Percentiles rank a stretch among this genome's conserved stretches.
Evolutionary conservation across 2,113 vertebrate genomes (phyloP).

Genomic region (Gopherus flavomarginatus): DNA sequence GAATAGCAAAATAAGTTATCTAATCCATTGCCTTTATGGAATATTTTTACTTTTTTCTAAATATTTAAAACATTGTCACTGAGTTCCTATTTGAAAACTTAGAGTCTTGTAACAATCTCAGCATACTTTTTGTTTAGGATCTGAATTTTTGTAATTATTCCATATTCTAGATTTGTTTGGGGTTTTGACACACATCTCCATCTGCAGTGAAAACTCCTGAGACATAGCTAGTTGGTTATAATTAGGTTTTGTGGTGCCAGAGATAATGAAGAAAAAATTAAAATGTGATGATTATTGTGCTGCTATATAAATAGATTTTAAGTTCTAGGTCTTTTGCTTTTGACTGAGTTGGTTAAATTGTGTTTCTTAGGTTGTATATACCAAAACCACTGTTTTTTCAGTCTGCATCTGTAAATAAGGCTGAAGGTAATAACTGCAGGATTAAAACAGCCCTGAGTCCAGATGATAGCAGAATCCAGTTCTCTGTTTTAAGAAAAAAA

Average conservation of each 20-base stretch:
- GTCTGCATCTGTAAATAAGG: constrained; percentile 3
- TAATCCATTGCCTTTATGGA: not conserved
- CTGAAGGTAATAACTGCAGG: not conserved
- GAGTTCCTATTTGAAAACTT: not conserved
- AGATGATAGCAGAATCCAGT: not conserved
- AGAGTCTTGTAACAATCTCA: not conserved
- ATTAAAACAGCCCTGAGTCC: not conserved
- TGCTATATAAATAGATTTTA: not conserved
- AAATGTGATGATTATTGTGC: not conserved
- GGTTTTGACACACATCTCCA: not conserved
- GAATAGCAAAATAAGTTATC: not conserved
- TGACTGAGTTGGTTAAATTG: not conserved
- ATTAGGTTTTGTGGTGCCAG: not conserved
- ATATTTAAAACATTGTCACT: not conserved
- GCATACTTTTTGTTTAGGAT: not conserved
- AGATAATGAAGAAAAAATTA: constrained; percentile 16
- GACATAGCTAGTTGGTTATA: not conserved
- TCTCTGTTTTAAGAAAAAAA: not conserved
- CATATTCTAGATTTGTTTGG: not conserved
- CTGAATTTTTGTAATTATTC: not conserved
- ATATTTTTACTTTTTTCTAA: not conserved
- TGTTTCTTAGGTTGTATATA: not conserved
- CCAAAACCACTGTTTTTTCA: not conserved
- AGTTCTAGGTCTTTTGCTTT: not conserved
- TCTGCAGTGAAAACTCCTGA: constrained; percentile 4